Evolutionary conservation across 2,113 vertebrate genomes (phyloP).

Genomic region (Formicarius rufipectus): DNA sequence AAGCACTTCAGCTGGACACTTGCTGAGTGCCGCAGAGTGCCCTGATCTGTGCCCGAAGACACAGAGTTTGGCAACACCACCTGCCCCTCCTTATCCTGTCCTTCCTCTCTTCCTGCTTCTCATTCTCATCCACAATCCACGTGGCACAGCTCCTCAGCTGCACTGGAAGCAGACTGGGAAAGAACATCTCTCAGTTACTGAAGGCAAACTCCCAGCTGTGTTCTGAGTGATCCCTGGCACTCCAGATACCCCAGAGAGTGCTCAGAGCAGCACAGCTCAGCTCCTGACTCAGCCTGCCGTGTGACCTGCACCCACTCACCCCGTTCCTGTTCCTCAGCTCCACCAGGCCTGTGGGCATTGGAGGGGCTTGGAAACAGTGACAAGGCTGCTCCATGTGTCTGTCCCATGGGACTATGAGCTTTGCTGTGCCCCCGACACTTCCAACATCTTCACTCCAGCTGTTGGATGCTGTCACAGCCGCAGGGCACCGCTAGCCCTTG

Average conservation of each 20-base stretch:
- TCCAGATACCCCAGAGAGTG: rapidly evolving
- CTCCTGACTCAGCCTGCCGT: background rate
- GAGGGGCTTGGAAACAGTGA: background rate
- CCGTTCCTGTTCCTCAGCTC: background rate
- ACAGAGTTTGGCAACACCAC: background rate
- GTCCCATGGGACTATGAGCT: background rate
- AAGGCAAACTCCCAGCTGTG: background rate
- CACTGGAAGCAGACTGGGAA: background rate
- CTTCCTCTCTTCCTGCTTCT: background rate
- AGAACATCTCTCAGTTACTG: background rate
- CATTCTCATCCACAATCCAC: background rate
- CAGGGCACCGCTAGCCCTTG: background rate
- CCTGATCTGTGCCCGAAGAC: background rate
- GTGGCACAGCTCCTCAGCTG: background rate
- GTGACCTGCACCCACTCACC: background rate
- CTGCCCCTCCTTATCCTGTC: background rate
- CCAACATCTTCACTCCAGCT: background rate
- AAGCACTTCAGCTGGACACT: background rate
- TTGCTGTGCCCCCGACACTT: background rate
- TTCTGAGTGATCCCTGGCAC: background rate
- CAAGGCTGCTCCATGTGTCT: background rate
- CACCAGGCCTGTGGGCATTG: background rate
- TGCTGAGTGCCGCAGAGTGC: background rate
- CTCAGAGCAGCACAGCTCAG: background rate
- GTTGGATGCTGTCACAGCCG: rapidly evolving